Percentiles rank a stretch among this genome's conserved stretches.
Conservation (phyloP, 2,113 vertebrate species). For the Rattus norvegicus region GRCr8 NC_086039.1:125570001-125570500, state of each 20-base stretch:
- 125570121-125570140: constrained; percentile 25
- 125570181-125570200: constrained; percentile 24
- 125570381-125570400: constrained; percentile 45
- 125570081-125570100: not conserved
- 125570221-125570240: constrained; percentile 15
- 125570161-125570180: constrained; percentile 38
- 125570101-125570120: not conserved
- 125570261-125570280: not conserved
- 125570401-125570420: not conserved
- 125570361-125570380: constrained; percentile 50
- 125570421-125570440: no score
- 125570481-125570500: no score
- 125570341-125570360: constrained; percentile 50
- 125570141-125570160: not conserved
- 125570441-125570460: no score
- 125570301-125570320: constrained; percentile 54
- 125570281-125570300: constrained; percentile 42
- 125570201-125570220: constrained; percentile 52
- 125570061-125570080: constrained; percentile 21
- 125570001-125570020: not conserved
- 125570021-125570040: not conserved
- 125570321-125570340: constrained; percentile 16
- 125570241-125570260: not conserved
- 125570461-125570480: no score
- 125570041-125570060: constrained; percentile 20